Percentiles rank a stretch among this genome's conserved stretches.
phyloP scores from a whole-genome alignment of 2,113 vertebrate genomes.

The Apus apus region DNA sequence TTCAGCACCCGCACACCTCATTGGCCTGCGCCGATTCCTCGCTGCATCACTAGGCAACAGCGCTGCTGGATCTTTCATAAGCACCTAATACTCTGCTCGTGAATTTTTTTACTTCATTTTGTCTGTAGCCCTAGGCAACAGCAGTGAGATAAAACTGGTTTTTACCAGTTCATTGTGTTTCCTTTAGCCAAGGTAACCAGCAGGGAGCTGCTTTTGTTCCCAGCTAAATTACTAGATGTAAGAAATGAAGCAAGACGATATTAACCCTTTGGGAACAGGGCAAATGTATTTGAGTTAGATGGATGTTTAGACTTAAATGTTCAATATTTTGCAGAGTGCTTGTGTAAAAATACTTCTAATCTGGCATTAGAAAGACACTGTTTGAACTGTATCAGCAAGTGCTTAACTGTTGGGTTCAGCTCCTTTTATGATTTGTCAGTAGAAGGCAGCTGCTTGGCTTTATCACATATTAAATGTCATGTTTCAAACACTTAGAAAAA shows the following conservation, averaged over 20 bases:
- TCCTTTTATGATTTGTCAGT: neutral
- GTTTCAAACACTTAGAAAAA: neutral
- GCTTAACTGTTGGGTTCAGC: neutral
- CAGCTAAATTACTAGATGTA: constrained; percentile 57
- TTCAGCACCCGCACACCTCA: constrained; percentile 53
- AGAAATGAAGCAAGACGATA: constrained; percentile 56
- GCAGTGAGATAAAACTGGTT: constrained; percentile 78
- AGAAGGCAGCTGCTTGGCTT: neutral
- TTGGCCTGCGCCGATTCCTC: constrained; percentile 51
- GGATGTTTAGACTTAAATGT: neutral
- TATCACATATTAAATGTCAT: neutral
- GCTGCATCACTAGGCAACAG: constrained; percentile 83
- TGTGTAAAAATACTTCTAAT: neutral
- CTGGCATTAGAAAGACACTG: neutral
- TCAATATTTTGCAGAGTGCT: neutral
- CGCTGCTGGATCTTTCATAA: constrained; percentile 75
- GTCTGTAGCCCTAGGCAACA: constrained; percentile 87
- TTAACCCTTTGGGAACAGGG: constrained; percentile 49
- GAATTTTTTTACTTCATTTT: constrained; percentile 77
- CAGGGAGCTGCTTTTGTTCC: constrained; percentile 47
- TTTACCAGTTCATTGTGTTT: constrained; percentile 71
- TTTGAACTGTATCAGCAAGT: neutral
- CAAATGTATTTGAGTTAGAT: neutral
- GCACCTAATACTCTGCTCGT: constrained; percentile 67
- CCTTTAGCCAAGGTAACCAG: constrained; percentile 66